A percentile compares a stretch with the other conserved stretches of the same genome.
These are phyloP conservation scores for Diarsia rubi DNA, from an alignment of 2,888 invertebrate genomes.

Conservation along the genomic window DNA sequence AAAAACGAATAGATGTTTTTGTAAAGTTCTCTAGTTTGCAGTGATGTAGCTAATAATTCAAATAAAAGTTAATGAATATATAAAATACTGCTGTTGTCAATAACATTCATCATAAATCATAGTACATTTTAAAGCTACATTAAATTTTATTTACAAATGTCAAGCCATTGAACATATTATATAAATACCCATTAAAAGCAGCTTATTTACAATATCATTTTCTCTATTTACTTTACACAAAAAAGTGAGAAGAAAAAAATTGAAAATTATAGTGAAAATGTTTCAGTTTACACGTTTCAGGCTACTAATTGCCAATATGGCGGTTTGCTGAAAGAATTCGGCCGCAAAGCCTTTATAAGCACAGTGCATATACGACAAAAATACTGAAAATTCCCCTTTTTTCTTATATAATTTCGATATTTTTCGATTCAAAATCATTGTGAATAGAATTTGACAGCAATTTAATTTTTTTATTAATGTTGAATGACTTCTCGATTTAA, in stretches of 20 bases:
- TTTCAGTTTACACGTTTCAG: constrained; percentile 16
- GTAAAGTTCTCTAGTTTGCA: neutral
- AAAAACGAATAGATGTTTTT: neutral
- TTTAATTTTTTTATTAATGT: neutral
- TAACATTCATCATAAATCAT: neutral
- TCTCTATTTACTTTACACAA: neutral
- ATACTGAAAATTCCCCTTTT: neutral
- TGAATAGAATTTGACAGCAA: neutral
- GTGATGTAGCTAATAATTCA: neutral
- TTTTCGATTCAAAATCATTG: neutral
- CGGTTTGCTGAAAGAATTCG: constrained; percentile 51
- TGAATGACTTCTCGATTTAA: neutral
- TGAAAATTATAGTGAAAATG: neutral
- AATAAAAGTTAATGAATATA: neutral
- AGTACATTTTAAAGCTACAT: neutral
- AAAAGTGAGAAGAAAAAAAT: neutral
- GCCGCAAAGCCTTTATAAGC: constrained; percentile 28
- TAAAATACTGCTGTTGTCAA: neutral
- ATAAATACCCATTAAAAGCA: neutral
- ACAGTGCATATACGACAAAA: constrained; percentile 2
- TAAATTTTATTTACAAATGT: neutral
- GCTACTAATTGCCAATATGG: constrained; percentile 51
- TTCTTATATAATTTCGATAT: neutral
- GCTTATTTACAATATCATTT: neutral
- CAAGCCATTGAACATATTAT: neutral